Evolutionary conservation across 2,797 vertebrate genomes (phyloP).

Genomic region (Zenarchopterus dispar): DNA sequence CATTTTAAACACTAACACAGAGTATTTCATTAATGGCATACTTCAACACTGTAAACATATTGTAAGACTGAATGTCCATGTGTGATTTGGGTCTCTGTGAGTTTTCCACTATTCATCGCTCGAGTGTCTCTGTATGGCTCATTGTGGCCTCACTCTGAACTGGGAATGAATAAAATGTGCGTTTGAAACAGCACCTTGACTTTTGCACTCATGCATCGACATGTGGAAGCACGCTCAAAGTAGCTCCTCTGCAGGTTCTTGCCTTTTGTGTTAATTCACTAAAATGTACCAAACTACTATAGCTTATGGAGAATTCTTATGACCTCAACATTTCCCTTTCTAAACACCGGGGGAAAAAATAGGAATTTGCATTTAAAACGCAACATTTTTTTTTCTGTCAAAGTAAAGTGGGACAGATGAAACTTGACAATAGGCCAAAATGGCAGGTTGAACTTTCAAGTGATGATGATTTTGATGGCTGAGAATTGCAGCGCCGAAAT

Average conservation of each 20-base stretch:
- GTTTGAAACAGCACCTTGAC: conserved; percentile 50
- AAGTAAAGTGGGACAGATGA: conserved; percentile 86
- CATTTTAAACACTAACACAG: conserved; percentile 95
- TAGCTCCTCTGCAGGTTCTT: conserved; percentile 74
- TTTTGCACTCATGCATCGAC: conserved; percentile 59
- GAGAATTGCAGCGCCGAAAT: conserved; percentile 61
- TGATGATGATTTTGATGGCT: conserved; percentile 64
- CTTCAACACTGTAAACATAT: conserved; percentile 99
- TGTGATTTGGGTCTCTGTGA: conserved; percentile 83
- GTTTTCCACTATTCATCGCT: conserved; percentile 59
- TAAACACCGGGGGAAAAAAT: conserved; percentile 73
- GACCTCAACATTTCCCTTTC: conserved; percentile 83
- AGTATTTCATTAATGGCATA: conserved; percentile 94
- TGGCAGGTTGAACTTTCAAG: conserved; percentile 63
- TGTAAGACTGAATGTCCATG: conserved; percentile 95
- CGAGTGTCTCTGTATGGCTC: conserved; percentile 44
- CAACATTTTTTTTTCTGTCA: conserved; percentile 76
- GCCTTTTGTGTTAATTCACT: conserved; percentile 75
- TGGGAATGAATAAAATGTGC: conserved; percentile 38
- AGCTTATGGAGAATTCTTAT: conserved; percentile 55
- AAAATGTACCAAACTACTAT: conserved; percentile 40
- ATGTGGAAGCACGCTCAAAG: conserved; percentile 83
- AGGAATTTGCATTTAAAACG: conserved; percentile 89
- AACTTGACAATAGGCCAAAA: conserved; percentile 71
- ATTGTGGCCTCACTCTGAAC: conserved; percentile 45